Percentiles rank a stretch among this genome's conserved stretches.
These are phyloP conservation scores for Pyrgus malvae DNA, from an alignment of 2,888 invertebrate genomes.

Conservation along the genomic window DNA sequence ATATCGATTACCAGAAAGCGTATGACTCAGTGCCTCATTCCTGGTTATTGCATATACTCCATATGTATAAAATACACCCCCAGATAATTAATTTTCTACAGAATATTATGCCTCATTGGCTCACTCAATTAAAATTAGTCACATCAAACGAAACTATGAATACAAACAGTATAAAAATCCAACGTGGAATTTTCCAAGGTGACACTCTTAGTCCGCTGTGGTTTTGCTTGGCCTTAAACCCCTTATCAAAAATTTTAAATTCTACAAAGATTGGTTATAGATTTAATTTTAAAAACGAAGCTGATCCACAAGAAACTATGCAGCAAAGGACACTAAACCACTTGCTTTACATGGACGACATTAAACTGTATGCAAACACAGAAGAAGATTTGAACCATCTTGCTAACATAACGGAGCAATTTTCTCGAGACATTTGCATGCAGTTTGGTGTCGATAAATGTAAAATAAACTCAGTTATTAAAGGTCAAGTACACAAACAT, in stretches of 20 bases:
- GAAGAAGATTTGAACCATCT: neutral
- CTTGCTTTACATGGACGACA: neutral
- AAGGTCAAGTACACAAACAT: neutral
- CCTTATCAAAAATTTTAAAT: neutral
- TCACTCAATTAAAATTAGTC: neutral
- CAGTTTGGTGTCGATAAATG: neutral
- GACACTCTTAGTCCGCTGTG: neutral
- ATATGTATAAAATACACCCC: slow-evolving; percentile 20
- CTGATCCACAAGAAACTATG: too few species aligned
- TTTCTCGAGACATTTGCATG: neutral
- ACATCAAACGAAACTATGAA: neutral
- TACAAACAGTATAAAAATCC: neutral
- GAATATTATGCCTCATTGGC: neutral
- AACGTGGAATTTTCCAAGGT: neutral
- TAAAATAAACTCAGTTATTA: neutral
- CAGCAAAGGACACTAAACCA: too few species aligned
- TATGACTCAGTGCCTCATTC: slow-evolving; percentile 27
- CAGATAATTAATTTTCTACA: neutral
- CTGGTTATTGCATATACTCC: slow-evolving; percentile 18
- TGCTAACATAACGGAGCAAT: neutral
- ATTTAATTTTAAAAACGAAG: neutral
- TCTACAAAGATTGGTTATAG: neutral
- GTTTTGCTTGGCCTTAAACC: neutral
- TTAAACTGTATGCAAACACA: neutral
- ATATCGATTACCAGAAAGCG: slow-evolving; percentile 26